A percentile compares a stretch with the other conserved stretches of the same genome.
These are phyloP conservation scores for Brachypterus glaber DNA, from an alignment of 2,888 invertebrate species.

Conservation along the genomic window DNA sequence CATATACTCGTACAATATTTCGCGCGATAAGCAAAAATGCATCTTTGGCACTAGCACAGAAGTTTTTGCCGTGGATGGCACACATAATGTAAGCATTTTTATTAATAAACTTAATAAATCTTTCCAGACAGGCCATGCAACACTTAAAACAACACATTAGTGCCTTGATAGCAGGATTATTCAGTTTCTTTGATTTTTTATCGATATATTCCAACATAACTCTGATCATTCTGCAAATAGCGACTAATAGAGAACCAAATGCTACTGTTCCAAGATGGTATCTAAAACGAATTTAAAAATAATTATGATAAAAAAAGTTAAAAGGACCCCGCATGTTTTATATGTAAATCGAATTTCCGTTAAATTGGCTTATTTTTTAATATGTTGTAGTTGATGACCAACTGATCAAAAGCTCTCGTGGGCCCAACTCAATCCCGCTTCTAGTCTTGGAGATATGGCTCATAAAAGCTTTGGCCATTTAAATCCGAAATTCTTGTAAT, in stretches of 20 bases:
- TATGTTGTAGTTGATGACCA: too few species aligned
- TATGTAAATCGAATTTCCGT: too few species aligned
- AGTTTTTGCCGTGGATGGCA: constrained; percentile 87
- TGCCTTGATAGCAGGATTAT: constrained; percentile 58
- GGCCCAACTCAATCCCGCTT: too few species aligned
- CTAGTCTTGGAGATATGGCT: too few species aligned
- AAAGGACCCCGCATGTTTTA: too few species aligned
- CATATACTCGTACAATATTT: constrained; percentile 68
- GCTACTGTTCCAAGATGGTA: constrained; percentile 87
- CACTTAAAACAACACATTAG: constrained; percentile 69
- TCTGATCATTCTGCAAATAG: constrained; percentile 81
- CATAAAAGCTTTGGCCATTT: too few species aligned
- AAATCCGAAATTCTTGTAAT: too few species aligned
- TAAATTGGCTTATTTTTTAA: too few species aligned
- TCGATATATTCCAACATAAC: constrained; percentile 77
- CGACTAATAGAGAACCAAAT: constrained; percentile 83
- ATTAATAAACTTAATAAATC: constrained; percentile 74
- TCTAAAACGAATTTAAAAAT: too few species aligned
- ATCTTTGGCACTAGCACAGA: constrained; percentile 81
- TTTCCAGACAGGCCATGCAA: constrained; percentile 81
- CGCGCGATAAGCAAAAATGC: constrained; percentile 83
- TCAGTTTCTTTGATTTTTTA: constrained; percentile 72
- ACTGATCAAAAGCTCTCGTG: too few species aligned
- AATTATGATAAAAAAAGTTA: too few species aligned
- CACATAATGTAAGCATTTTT: constrained; percentile 93